Evolutionary conservation across 2,888 invertebrate species (phyloP).

Genomic region (Catocala nupta): DNA sequence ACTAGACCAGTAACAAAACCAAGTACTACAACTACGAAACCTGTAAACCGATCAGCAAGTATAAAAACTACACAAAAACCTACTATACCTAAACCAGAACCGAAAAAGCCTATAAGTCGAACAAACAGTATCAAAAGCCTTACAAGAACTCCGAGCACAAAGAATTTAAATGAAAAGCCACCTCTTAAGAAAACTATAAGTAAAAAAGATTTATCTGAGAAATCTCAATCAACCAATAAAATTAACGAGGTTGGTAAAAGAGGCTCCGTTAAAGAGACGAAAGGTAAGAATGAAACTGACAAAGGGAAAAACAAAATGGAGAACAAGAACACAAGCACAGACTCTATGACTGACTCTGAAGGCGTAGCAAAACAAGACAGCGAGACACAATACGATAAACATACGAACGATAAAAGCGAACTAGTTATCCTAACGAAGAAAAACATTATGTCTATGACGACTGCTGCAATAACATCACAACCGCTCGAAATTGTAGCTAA

Average conservation of each 20-base stretch:
- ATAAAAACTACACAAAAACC: slow-evolving; percentile 71
- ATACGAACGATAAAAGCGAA: slow-evolving; percentile 76
- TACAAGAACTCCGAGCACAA: slow-evolving; percentile 75
- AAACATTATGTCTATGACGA: slow-evolving; percentile 87
- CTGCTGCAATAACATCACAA: slow-evolving; percentile 87
- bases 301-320: slow-evolving; percentile 51
- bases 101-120: slow-evolving; percentile 75
- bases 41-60: slow-evolving; percentile 69
- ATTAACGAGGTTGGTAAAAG: slow-evolving; percentile 69
- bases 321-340: slow-evolving; percentile 52
- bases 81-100: slow-evolving; percentile 65
- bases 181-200: slow-evolving; percentile 73
- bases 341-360: slow-evolving; percentile 62
- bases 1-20: slow-evolving; percentile 54
- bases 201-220: slow-evolving; percentile 70
- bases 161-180: slow-evolving; percentile 75
- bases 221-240: slow-evolving; percentile 69
- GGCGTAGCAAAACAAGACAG: slow-evolving; percentile 76
- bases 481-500: slow-evolving; percentile 86
- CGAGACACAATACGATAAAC: slow-evolving; percentile 82
- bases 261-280: slow-evolving; percentile 54
- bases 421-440: slow-evolving; percentile 82
- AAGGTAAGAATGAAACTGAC: slow-evolving; percentile 41
- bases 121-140: slow-evolving; percentile 81
- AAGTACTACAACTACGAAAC: slow-evolving; percentile 48